Evolutionary conservation across 1,140 invertebrate species (phyloP), one percentile per base, ranked within the genome.

Genomic region (Mesaphorura yosii): DNA sequence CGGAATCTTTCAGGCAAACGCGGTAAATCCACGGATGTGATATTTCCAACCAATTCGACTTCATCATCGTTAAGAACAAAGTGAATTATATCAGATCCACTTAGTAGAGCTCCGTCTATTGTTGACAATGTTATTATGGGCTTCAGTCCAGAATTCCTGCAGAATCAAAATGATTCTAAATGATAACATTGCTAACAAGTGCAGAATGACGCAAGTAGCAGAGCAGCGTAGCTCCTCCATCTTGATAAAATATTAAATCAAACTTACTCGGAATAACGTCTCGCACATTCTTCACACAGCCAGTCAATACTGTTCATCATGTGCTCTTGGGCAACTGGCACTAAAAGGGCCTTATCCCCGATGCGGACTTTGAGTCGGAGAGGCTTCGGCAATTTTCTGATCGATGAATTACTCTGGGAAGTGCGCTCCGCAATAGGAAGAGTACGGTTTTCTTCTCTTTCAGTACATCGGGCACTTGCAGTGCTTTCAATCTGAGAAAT

Each of bases 31-130:
- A 41, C 53, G 7, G 31, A 25, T 23, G n/a, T 26, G 7, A 62
- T 51, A 7, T n/a, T 40, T 4, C 46, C 60, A 1, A 50, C 34
- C 2, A 62, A 49, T 27, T 62, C 57, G 2, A 37, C 57, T 27
- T 59, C 57, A 37, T 27, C 40, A 1, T 15, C 57, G 17, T 37
- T 37, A 14, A 59, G 37, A 1, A 46, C 57, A 31, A 47, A 17
- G n/a, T 51, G 46, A 31, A 62, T 59, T 2, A 23, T 48, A 31
- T 62, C 60, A 1, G 31, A 47, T 1, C 47, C 51, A 4, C 29
- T 51, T 25, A 62, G 56, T n/a, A 29, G 14, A 6, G 57, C 57
- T 3, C 60, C 60, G 27, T 59, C 60, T 42, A 51, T 58, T 34
- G 57, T 59, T 6, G 28, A 38, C 3, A 62, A 31, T 0, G 27